phyloP scores from a whole-genome alignment of 2,888 invertebrate species.

The Tetramorium bicarinatum region DNA sequence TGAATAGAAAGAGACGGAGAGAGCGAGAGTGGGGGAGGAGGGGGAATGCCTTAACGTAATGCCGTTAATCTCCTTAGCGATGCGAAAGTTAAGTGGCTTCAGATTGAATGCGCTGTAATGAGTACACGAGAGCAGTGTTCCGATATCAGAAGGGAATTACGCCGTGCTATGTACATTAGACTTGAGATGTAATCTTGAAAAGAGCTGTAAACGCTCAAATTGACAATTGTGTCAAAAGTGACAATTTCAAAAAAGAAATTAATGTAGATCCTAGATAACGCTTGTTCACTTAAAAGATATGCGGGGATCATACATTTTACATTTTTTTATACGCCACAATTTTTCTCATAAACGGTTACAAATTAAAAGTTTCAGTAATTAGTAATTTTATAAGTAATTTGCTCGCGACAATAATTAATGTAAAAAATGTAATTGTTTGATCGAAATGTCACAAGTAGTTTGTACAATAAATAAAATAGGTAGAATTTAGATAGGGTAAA shows the following conservation, averaged over 20 bases:
- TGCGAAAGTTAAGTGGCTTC: conserved; percentile 70
- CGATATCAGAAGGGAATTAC: conserved; percentile 33
- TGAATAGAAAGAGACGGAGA: background rate
- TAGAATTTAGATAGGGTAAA: background rate
- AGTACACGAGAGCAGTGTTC: conserved; percentile 14
- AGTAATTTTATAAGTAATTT: background rate
- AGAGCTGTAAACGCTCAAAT: background rate
- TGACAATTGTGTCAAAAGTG: background rate
- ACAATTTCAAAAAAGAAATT: background rate
- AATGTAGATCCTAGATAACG: background rate
- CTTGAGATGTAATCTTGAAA: conserved; percentile 13
- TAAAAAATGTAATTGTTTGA: background rate
- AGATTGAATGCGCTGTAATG: conserved; percentile 66
- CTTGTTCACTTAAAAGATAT: background rate
- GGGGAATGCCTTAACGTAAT: conserved; percentile 34
- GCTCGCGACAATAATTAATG: background rate
- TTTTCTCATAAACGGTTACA: background rate
- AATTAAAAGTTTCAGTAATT: background rate
- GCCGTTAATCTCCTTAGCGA: conserved; percentile 72
- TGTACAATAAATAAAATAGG: too few species aligned
- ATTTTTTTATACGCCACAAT: background rate
- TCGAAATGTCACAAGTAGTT: background rate
- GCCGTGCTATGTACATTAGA: conserved; percentile 6
- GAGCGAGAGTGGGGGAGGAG: background rate
- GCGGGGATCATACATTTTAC: background rate